Percentiles rank a stretch among this genome's conserved stretches.
phyloP scores from a whole-genome alignment of 2,797 vertebrate species.

The Geotrypetes seraphini region DNA sequence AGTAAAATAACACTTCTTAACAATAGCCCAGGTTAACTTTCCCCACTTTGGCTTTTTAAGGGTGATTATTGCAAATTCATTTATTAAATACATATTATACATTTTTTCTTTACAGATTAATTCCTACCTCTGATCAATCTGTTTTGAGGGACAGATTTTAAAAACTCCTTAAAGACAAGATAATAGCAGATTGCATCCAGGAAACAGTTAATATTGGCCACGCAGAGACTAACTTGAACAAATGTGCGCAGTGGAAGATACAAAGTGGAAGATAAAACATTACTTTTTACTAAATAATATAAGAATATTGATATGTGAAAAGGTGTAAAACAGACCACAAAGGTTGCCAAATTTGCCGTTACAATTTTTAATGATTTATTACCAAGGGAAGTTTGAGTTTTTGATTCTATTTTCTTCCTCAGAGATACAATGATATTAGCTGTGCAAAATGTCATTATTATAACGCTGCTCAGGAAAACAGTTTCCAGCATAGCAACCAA shows the following conservation, averaged over 20 bases:
- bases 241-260: conserved; percentile 12
- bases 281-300: conserved; percentile 41
- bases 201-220: conserved; percentile 62
- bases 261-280: rapidly evolving
- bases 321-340: conserved; percentile 53
- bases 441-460: conserved; percentile 42
- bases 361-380: conserved; percentile 46
- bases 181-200: conserved; percentile 59
- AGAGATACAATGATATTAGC: conserved; percentile 19
- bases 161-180: conserved; percentile 41
- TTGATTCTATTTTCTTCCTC: conserved; percentile 13
- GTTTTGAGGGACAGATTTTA: conserved; percentile 8
- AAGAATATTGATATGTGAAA: conserved; percentile 36
- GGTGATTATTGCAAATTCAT: no score
- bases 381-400: conserved; percentile 6
- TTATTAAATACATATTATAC: no score
- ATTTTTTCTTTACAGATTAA: no score
- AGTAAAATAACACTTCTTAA: no score
- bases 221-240: conserved; percentile 40
- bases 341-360: conserved; percentile 34
- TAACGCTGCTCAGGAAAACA: conserved; percentile 24
- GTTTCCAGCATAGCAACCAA: conserved; percentile 30
- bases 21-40: no score
- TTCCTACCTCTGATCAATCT: no score
- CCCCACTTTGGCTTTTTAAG: no score